Evolutionary conservation across 1,140 invertebrate species (phyloP).

Genomic region (Heliothis subflexa): DNA sequence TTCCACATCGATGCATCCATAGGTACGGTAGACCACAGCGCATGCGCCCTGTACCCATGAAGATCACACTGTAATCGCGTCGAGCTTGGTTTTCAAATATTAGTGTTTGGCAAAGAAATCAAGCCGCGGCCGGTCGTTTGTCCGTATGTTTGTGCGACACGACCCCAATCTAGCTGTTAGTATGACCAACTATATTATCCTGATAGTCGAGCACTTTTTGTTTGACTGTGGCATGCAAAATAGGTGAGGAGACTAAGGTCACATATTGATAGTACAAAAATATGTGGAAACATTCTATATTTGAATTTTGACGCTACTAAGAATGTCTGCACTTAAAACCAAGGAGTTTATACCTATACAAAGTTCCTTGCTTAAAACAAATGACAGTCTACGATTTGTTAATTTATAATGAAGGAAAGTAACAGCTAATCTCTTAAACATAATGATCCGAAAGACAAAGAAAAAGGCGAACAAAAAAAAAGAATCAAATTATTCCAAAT

Average conservation of each 20-base stretch:
- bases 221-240: conserved; percentile 12
- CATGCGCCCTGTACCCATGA: conserved; percentile 53
- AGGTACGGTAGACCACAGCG: not conserved
- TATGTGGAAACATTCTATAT: not conserved
- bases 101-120: conserved; percentile 83
- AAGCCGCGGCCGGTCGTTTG: conserved; percentile 67
- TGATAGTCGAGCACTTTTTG: conserved; percentile 23
- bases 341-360: no score
- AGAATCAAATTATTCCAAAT: conserved; percentile 47
- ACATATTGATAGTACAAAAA: not conserved
- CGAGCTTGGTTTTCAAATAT: conserved; percentile 78
- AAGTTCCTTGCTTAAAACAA: not conserved
- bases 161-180: conserved; percentile 66
- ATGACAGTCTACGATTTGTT: conserved; percentile 13
- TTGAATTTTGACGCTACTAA: not conserved
- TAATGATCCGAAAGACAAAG: conserved; percentile 45
- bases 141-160: conserved; percentile 63
- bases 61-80: conserved; percentile 70
- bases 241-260: not conserved
- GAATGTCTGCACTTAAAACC: no score
- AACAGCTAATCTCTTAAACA: conserved; percentile 30
- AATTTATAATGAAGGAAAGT: not conserved
- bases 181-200: conserved; percentile 43
- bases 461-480: conserved; percentile 31
- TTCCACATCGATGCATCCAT: not conserved